Base-by-base conservation (phyloP, 2,888 invertebrate genomes). In the Chrysolina americana region DNA sequence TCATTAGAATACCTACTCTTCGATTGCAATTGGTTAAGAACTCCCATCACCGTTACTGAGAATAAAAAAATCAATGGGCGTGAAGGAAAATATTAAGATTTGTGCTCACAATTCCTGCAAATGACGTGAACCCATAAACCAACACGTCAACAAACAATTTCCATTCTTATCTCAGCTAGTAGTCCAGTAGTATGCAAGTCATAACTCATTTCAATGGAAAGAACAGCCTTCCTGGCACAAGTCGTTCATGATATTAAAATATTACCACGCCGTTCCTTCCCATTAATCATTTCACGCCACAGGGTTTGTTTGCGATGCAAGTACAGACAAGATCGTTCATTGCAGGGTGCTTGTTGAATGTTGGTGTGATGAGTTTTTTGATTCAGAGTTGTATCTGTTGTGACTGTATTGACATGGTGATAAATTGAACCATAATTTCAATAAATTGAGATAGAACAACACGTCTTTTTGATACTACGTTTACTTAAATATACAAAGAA, bases 121-220 rank as follows among this genome's bases (percentile, higher is more conserved):
- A 59, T 59, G 59, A 59, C 59, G 59, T 36, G 59, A 59, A 36
- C 59, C 28, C 59, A 59, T 59, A 59, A 59, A 59, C 59, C 36
- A 59, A 48, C 68, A 68, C 68, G 68, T 68, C 41, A 68, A 50
- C 28, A 41, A 56, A 68, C 53, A 68, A 68, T 68, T 68, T 68
- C 68, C 65, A 47, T 41, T 47, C 53, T 68, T 68, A 68, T 68
- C 68, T 50, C 59, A 59, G 36, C 53, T 28, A 59, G 59, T 59
- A 59, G 28, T 56, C 53, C 50, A 47, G 41, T 68, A 47, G 23
- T 50, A 21, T 41, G 50, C 65, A 17, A 68, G 68, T n/a, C 68
- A 68, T 68, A 68, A 50, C 41, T 68, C 68, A 28, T 28, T 28
- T 23, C 59, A 36, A 11, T 59, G 28, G 4, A 59, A 59, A 59